These are phyloP conservation scores for Phrynocephalus forsythii DNA, from an alignment of 2,797 vertebrate species.

Conservation along the genomic window DNA sequence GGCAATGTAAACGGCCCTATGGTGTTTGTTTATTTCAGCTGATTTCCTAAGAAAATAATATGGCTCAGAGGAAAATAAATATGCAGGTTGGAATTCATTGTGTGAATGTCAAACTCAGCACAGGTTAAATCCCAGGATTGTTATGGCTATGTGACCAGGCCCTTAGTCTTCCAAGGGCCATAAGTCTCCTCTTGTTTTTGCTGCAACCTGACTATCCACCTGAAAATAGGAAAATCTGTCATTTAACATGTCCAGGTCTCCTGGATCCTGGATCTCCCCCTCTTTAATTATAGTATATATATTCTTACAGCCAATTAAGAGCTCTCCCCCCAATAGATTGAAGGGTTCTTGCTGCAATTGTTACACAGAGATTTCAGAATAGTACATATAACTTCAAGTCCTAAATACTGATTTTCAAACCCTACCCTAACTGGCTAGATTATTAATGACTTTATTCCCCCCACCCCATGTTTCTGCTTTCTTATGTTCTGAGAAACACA, in stretches of 20 bases:
- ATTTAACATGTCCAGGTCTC: slow-evolving; percentile 44
- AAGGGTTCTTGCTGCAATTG: slow-evolving; percentile 59
- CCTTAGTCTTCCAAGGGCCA: background rate
- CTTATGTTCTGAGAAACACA: slow-evolving; percentile 58
- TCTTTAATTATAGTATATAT: slow-evolving; percentile 61
- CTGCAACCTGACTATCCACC: background rate
- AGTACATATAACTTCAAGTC: slow-evolving; percentile 68
- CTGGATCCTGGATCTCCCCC: slow-evolving; percentile 58
- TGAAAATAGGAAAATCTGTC: slow-evolving; percentile 60
- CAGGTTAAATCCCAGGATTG: too few relatives aligned
- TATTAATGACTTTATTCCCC: slow-evolving; percentile 55
- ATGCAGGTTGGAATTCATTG: too few relatives aligned
- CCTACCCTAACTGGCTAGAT: slow-evolving; percentile 60
- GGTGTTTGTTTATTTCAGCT: too few relatives aligned
- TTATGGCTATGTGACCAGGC: too few relatives aligned
- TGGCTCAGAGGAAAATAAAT: too few relatives aligned
- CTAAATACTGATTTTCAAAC: slow-evolving; percentile 56
- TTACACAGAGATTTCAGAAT: slow-evolving; percentile 55
- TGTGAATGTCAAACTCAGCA: too few relatives aligned
- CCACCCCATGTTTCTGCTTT: slow-evolving; percentile 54
- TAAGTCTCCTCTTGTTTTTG: background rate
- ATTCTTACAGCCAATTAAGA: slow-evolving; percentile 58
- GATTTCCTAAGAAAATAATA: too few relatives aligned
- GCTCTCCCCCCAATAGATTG: slow-evolving; percentile 59
- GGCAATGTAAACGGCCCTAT: too few relatives aligned